A percentile compares a stretch with the other conserved stretches of the same genome.
Conservation (phyloP, 2,797 vertebrate genomes). For the Clarias pachynema region DNA sequence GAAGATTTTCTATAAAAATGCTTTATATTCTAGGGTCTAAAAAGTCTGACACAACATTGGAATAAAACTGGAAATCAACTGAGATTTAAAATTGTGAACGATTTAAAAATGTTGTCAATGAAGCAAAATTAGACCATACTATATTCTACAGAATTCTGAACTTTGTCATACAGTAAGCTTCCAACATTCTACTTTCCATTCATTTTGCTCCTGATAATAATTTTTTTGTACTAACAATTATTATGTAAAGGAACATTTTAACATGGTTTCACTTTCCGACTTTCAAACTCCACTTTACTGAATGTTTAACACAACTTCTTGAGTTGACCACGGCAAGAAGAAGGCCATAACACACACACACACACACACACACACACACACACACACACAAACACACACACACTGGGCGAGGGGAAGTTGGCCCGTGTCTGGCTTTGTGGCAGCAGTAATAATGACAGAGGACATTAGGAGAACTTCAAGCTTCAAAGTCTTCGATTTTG, state of each 20-base stretch:
- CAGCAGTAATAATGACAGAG: constrained; percentile 7
- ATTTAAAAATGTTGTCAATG: neutral
- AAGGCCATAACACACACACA: neutral
- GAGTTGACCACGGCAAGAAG: neutral
- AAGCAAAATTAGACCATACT: neutral
- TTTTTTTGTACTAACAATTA: neutral
- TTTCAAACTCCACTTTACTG: neutral
- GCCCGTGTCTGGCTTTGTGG: constrained; percentile 14
- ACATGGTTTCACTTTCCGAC: neutral
- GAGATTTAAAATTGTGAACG: neutral
- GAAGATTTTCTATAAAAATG: neutral
- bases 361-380: constrained; percentile 8
- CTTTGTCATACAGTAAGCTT: neutral
- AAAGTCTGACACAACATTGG: neutral
- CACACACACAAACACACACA: constrained; percentile 12
- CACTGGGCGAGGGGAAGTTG: neutral
- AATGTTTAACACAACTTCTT: constrained; percentile 1
- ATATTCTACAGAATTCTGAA: neutral
- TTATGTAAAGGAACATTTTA: neutral
- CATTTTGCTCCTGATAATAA: neutral
- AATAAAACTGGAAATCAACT: neutral
- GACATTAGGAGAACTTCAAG: constrained; percentile 10
- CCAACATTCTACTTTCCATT: neutral
- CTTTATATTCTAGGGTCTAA: neutral
- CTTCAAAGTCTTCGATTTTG: constrained; percentile 27